These are phyloP conservation scores for Mesoligia furuncula DNA, from an alignment of 2,888 invertebrate genomes.

Conservation along the genomic window DNA sequence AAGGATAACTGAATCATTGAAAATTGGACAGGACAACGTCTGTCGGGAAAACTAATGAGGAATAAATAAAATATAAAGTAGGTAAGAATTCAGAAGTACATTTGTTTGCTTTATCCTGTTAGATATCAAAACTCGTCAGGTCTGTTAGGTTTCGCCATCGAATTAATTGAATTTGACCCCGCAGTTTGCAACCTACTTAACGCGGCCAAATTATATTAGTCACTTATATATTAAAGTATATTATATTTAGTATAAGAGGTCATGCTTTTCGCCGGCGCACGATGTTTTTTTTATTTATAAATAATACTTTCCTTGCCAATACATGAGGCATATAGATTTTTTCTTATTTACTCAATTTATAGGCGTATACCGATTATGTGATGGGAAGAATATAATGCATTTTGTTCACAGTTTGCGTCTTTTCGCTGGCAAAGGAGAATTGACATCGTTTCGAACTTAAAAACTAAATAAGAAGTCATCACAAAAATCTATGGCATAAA, in stretches of 20 bases:
- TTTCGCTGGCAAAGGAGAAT: too few relatives aligned
- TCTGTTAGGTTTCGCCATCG: neutral
- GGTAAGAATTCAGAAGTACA: neutral
- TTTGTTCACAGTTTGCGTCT: conserved; percentile 34
- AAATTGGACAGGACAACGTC: neutral
- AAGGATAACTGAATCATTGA: neutral
- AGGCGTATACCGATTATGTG: conserved; percentile 29
- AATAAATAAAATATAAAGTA: neutral
- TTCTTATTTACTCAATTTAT: conserved; percentile 68
- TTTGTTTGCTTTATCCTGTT: neutral
- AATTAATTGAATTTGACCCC: neutral
- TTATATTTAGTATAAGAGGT: conserved; percentile 81
- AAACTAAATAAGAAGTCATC: neutral
- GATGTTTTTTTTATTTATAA: conserved; percentile 74
- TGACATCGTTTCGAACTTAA: neutral
- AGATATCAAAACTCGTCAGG: neutral
- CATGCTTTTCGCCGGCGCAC: conserved; percentile 82
- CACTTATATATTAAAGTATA: conserved; percentile 81
- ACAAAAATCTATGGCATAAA: neutral
- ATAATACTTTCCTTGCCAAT: conserved; percentile 76
- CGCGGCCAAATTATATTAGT: conserved; percentile 79
- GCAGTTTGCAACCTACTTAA: conserved; percentile 66
- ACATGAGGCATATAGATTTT: conserved; percentile 77
- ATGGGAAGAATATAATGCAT: neutral
- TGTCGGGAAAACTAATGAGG: neutral